Percentiles rank a stretch among this genome's conserved stretches.
Conservation (phyloP, 1,140 invertebrate species). For the Panagrolaimus sp. region DNA sequence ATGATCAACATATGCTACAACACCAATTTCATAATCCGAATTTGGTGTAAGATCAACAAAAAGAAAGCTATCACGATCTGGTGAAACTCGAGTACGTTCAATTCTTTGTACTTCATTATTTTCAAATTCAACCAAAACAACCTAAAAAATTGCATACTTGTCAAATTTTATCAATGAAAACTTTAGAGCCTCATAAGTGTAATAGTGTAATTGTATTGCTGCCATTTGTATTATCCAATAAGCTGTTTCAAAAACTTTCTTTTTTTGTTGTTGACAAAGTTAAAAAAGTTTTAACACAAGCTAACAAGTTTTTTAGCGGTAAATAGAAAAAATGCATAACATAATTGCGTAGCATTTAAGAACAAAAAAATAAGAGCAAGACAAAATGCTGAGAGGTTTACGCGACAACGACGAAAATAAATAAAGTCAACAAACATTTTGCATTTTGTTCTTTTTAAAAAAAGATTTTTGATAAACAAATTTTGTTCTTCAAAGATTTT, state of each 20-base stretch:
- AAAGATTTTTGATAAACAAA: too few relatives aligned
- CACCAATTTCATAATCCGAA: conserved; percentile 51
- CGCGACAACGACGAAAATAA: not conserved
- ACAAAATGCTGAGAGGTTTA: conserved; percentile 10
- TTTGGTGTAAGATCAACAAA: conserved; percentile 48
- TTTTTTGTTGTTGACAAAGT: not conserved
- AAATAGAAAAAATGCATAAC: conserved; percentile 6
- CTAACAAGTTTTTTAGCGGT: not conserved
- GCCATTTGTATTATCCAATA: conserved; percentile 1
- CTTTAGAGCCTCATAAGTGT: not conserved
- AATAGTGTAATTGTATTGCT: not conserved
- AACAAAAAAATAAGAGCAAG: not conserved
- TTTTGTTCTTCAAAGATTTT: not conserved
- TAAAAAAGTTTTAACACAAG: not conserved
- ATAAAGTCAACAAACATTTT: conserved; percentile 3
- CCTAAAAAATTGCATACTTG: conserved; percentile 19
- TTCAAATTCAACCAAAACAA: conserved; percentile 38
- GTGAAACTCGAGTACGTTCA: conserved; percentile 44
- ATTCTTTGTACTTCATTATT: conserved; percentile 32
- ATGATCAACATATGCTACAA: conserved; percentile 57
- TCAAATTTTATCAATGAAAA: conserved; percentile 9
- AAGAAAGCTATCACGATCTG: conserved; percentile 30
- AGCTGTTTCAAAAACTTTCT: not conserved
- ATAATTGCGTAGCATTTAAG: not conserved
- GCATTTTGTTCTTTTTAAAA: too few relatives aligned